Evolutionary conservation across 2,797 vertebrate species (phyloP).

Genomic region (Parotocinclus haroldoi): DNA sequence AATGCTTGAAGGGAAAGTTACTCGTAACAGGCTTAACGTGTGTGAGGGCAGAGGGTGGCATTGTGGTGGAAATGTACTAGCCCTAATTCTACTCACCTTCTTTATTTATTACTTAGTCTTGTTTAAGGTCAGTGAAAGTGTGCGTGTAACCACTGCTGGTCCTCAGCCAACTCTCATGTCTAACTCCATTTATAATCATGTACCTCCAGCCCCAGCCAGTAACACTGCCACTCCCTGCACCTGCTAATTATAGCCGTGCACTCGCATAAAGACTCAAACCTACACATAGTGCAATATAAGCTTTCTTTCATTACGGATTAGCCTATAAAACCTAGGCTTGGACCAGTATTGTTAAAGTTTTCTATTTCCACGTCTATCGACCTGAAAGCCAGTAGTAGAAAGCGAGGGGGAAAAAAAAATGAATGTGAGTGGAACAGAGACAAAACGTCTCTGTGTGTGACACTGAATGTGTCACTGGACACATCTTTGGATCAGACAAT

Average conservation of each 20-base stretch:
- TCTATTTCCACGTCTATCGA: constrained; percentile 18
- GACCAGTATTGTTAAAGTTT: constrained; percentile 27
- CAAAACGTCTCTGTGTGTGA: constrained; percentile 40
- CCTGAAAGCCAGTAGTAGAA: too few species aligned
- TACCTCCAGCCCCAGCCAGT: constrained; percentile 34
- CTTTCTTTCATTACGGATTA: constrained; percentile 26
- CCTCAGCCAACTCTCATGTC: constrained; percentile 23
- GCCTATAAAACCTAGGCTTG: constrained; percentile 13
- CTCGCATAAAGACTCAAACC: too few species aligned
- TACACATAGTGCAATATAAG: constrained; percentile 7
- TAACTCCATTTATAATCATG: constrained; percentile 30
- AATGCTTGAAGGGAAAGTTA: constrained; percentile 45
- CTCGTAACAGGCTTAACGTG: constrained; percentile 38
- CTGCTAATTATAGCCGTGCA: constrained; percentile 38
- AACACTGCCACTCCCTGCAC: constrained; percentile 28
- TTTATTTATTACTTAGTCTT: constrained; percentile 15
- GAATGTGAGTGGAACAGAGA: constrained; percentile 15
- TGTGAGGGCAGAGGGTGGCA: constrained; percentile 27
- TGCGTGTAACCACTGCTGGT: constrained; percentile 17
- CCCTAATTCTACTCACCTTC: constrained; percentile 12
- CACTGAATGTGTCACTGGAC: constrained; percentile 36
- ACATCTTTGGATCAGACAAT: constrained; percentile 30
- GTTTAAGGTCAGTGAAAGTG: constrained; percentile 20
- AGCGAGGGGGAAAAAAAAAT: neutral
- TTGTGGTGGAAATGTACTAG: constrained; percentile 29